phyloP scores from a whole-genome alignment of 1,140 invertebrate species.

The Musca domestica region DNA sequence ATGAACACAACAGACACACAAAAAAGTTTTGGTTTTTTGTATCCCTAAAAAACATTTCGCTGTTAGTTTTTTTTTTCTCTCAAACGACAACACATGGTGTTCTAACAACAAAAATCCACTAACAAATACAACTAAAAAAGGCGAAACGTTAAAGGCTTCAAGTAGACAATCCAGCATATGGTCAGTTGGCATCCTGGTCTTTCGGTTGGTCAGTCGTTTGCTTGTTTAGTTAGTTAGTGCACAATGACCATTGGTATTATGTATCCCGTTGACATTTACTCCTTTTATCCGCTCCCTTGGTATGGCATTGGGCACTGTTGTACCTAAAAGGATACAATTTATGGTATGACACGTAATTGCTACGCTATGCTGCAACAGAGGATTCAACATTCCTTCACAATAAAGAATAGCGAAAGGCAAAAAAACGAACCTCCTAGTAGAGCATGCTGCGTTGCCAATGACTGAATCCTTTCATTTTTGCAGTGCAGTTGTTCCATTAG shows the following conservation, averaged over 20 bases:
- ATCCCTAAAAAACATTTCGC: no score
- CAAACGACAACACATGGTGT: no score
- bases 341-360: slow-evolving; percentile 24
- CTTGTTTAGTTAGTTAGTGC: no score
- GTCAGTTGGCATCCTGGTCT: no score
- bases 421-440: background rate
- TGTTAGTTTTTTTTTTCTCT: no score
- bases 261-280: slow-evolving; percentile 18
- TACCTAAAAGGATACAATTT: slow-evolving; percentile 19
- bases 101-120: no score
- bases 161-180: no score
- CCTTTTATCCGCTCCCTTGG: slow-evolving; percentile 6
- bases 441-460: slow-evolving; percentile 12
- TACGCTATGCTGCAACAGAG: slow-evolving; percentile 18
- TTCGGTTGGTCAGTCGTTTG: no score
- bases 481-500: background rate
- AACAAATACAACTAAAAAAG: no score
- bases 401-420: background rate
- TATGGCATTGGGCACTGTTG: background rate
- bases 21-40: no score
- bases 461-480: slow-evolving; percentile 7
- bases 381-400: background rate
- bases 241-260: background rate
- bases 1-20: no score
- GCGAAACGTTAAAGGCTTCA: no score